Base-by-base conservation (phyloP, 2,113 vertebrate species). In the Bettongia penicillata region DNA sequence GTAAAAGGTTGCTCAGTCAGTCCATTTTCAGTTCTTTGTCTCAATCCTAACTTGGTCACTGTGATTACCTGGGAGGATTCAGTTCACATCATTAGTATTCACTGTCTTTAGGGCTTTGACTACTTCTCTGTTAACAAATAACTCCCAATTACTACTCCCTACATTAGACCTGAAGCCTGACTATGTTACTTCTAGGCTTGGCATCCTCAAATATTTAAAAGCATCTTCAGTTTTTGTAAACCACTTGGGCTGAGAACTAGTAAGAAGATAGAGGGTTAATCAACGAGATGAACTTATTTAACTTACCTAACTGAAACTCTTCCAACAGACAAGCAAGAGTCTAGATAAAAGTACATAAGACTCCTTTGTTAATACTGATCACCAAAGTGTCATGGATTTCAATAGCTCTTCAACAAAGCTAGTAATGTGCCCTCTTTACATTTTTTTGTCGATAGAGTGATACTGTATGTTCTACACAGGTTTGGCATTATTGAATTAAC, bases 191-290 rank as follows among this genome's bases (percentile, higher is more conserved):
- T 48, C 93, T 57, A 61, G 23, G 91, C 53, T 95, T 97, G 96
- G 89, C 23, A 90, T 68, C 24, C 97, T 97, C 90, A 97, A 97
- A 96, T 94, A 97, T 98, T 96, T 95, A 97, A 93, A 89, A 16
- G 89, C 55, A 43, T 96, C 93, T 16, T 1, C 47, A 94, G 50
- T 94, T 47, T 92, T 51, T 93, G 49, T 51, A 92, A 48, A 28
- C 43, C 50, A 96, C 14, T 90, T 51, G 50, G 90, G 94, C 61
- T 93, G 51, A 61, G 91, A 97, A 96, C 47, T 92, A n/a, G 93
- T 94, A 92, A 93, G 93, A 94, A 91, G 84, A 89, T 91, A 96
- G 95, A 57, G 19, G 97, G 89, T 94, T 90, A 93, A 51, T 53
- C 92, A 95, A 94, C 96, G n/a, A 90, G 37, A 53, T 89, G 6